Base-by-base conservation (phyloP, 2,797 vertebrate genomes). In the Hoplostethus mediterraneus region DNA sequence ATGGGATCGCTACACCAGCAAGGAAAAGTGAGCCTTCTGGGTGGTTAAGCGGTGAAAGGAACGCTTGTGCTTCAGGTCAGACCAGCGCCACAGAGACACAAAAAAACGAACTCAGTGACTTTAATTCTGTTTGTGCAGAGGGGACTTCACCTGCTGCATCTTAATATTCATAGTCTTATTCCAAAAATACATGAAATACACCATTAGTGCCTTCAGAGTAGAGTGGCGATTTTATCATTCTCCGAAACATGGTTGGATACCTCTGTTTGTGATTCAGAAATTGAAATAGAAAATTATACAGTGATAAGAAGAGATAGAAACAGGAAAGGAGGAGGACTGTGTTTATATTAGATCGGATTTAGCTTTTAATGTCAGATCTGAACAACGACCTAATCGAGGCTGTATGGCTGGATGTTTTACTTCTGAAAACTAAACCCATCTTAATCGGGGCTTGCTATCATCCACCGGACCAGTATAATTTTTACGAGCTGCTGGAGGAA, bases 201-300 rank as follows among this genome's bases (percentile, higher is more conserved):
- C 21, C 21, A 21, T 21, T 1, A 1, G 21, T 21, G 21, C 21
- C 21, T 21, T 21, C 21, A 21, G 21, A 21, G 21, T 21, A 21
- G 21, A 21, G 21, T 21, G 21, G 21, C 21, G 21, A 21, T 21
- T 21, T 21, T 21, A 21, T 21, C 21, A 21, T 21, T 21, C 21
- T 21, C 21, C 21, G 21, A 21, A 21, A 21, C 21, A 21, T 21
- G n/a, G 49, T 7, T 25, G 8, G 49, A 52, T 52, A 6, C 5
- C 8, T 52, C 17, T 25, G 21, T 61, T 16, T 40, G 38, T 42
- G 58, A 61, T n/a, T 13, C 21, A 25, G 58, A 61, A 61, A 61
- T 61, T 11, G 38, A 61, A 61, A 44, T 61, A 10, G 58, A 61
- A 61, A 61, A 61, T 61, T 45, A 61, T 42, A 25, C 44, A 25